Base-by-base conservation (phyloP, 2,113 vertebrate species). In the Melanerpes aurifrons region DNA sequence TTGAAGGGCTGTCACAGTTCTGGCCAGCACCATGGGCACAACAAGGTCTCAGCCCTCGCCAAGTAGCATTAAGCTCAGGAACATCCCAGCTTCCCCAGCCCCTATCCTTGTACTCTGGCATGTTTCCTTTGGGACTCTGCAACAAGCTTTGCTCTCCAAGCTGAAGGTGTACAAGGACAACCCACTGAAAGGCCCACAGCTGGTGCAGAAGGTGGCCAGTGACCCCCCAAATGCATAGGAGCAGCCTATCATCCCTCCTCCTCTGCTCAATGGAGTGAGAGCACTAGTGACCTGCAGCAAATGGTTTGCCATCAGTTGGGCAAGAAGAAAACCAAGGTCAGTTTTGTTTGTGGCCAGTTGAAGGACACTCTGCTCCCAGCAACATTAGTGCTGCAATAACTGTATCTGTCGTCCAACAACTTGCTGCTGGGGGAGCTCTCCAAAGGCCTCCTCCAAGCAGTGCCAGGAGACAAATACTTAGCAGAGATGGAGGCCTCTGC, bases 321-420 rank as follows among this genome's bases (percentile, higher is more conserved):
- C 8, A 7, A 86, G 79, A 93, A 69, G 32, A 92, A 95, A 96
- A 94, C 58, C 92, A 95, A 95, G 96, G 95, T 95, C 93, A 90
- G 92, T 54, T 93, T 81, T 93, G 76, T 93, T 88, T 92, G 92
- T 92, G 92, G 92, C 80, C 92, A 94, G 58, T 37, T 64, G 77
- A 82, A 82, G 35, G 71, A 90, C 63, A 54, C 66, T 90, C 54
- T 93, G 93, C 95, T 90, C 82, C 80, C 86, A 92, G 93, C 88
- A 86, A 92, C 1, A 2, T 78, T 92, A 72, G 73, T 88, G 73
- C 66, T 96, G 86, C 88, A 74, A 58, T 94, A 95, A 96, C 95
- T 95, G 92, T 72, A 96, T 90, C 83, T 92, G 96, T 90, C 58
- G 24, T 94, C 62, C 54, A 5, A 93, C 66, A 32, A 68, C 74